Evolutionary conservation across 2,797 vertebrate genomes (phyloP), one percentile per base, ranked within the genome.

Genomic region (Sebastes minor): DNA sequence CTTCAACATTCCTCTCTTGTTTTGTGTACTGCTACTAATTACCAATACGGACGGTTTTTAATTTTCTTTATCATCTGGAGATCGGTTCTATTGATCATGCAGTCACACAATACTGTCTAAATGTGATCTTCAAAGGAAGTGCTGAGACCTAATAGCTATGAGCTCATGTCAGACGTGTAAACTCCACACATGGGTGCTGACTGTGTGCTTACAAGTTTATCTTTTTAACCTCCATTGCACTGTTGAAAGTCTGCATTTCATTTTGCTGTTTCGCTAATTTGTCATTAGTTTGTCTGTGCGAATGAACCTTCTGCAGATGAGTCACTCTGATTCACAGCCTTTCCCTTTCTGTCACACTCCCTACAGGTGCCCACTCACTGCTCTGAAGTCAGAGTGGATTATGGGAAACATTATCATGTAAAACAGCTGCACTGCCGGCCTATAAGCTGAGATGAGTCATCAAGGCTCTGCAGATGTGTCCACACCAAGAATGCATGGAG

Each of bases 11-110:
- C 52, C 42, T 5, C 3, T 30, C 13, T 32, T 35, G 53, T 27
- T 69, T 25, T 33, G 25, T 62, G 33, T 6, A 23, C 76, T 65
- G 72, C 20, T 49, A 20, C 23, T 42, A 62, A 84, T 84, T 35
- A 76, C 28, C 59, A 18, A 35, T 25, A 22, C 5, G 62, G 16
- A 20, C n/a, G 2, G 61, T 55, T 76, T 68, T 30, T 27, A 1
- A 49, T 64, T 55, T 35, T 35, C 35, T 64, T 56, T 1, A 76
- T 74, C 74, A 83, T 87, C 12, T 32, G 84, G 76, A 80, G 32
- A 74, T 87, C 16, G 11, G 25, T 65, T 56, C 53, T 6, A 33
- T 14, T 63, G 28, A 74, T 73, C 38, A 46, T 49, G 25, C 46
- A 25, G 22, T 73, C 70, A 20, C 46, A 59, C 8, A 57, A 20